A percentile compares a stretch with the other conserved stretches of the same genome.
Conservation (phyloP, 2,888 invertebrate genomes). For the Ditylenchus weischeri region DNA sequence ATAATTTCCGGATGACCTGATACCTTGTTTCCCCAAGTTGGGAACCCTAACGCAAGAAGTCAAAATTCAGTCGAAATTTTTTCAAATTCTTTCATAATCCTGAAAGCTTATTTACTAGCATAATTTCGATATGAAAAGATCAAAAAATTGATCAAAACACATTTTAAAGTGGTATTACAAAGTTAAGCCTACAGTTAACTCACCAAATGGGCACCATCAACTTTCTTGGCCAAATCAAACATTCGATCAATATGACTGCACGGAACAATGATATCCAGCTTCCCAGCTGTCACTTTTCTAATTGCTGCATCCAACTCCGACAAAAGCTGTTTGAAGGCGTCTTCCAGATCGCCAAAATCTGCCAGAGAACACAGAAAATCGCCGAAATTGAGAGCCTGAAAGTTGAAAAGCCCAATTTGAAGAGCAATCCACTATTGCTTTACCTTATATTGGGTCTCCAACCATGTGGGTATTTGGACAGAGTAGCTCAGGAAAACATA, state of each 20-base stretch:
- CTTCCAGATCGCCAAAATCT: conserved; percentile 38
- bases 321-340: conserved; percentile 33
- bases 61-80: no score
- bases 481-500: conserved; percentile 25
- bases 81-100: no score
- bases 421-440: not conserved
- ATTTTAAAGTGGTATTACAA: no score
- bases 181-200: not conserved
- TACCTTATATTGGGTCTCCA: conserved; percentile 27
- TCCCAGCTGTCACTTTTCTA: conserved; percentile 7
- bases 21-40: no score
- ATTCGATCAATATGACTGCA: conserved; percentile 28
- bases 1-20: no score
- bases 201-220: not conserved
- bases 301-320: conserved; percentile 18
- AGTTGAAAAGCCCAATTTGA: not conserved
- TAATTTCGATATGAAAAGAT: no score
- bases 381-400: conserved; percentile 40
- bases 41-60: no score
- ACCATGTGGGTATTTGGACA: conserved; percentile 36
- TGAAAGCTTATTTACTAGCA: no score
- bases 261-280: conserved; percentile 21
- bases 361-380: conserved; percentile 43
- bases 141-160: no score
- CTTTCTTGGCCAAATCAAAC: conserved; percentile 23